Conservation (phyloP, 1,140 invertebrate genomes). For the Pomacea maculata region DNA sequence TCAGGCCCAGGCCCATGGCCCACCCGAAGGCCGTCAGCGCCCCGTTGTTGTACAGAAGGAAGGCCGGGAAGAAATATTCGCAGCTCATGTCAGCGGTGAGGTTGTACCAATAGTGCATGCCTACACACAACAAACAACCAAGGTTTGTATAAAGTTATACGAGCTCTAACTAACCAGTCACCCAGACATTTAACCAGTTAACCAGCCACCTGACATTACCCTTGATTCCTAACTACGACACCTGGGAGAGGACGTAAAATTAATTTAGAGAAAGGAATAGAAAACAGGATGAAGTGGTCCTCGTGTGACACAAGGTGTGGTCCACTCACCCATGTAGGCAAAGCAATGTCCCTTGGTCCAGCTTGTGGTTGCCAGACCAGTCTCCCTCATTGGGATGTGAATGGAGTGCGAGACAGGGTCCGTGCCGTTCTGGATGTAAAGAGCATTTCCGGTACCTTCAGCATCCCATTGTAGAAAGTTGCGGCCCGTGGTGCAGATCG, state of each 20-base stretch:
- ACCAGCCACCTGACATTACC: too few relatives aligned
- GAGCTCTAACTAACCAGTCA: too few relatives aligned
- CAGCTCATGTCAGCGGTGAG: constrained; percentile 38
- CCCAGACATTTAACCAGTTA: too few relatives aligned
- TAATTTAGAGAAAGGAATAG: not conserved
- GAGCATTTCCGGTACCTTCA: constrained; percentile 50
- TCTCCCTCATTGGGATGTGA: constrained; percentile 42
- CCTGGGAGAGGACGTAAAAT: not conserved
- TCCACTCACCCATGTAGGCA: constrained; percentile 55
- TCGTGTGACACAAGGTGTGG: not conserved
- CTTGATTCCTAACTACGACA: too few relatives aligned
- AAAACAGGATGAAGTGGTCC: not conserved
- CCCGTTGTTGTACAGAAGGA: constrained; percentile 59
- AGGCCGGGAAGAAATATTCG: constrained; percentile 53
- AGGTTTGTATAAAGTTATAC: not conserved
- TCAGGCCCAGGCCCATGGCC: constrained; percentile 37
- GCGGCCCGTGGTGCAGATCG: constrained; percentile 42
- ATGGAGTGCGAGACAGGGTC: constrained; percentile 40
- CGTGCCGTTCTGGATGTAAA: constrained; percentile 59
- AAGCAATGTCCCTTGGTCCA: constrained; percentile 62
- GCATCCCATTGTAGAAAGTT: constrained; percentile 26
- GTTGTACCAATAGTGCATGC: constrained; percentile 50
- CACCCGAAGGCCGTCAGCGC: constrained; percentile 60
- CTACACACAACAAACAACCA: constrained; percentile 22
- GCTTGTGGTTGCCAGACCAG: constrained; percentile 29